These are phyloP conservation scores for Pollenia griseotomentosa DNA, from an alignment of 2,888 invertebrate species.

Conservation along the genomic window DNA sequence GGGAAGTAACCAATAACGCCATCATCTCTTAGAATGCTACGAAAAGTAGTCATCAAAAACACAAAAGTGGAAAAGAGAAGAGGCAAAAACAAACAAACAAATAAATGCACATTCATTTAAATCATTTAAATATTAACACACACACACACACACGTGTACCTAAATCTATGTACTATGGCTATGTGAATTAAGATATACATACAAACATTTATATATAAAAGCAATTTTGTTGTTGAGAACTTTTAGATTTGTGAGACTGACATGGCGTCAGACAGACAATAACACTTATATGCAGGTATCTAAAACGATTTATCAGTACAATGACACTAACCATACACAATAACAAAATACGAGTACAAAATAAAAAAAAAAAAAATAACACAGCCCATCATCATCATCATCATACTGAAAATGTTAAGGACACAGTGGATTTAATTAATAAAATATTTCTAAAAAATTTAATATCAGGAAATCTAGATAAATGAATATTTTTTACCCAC, in stretches of 20 bases:
- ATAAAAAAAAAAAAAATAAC: background rate
- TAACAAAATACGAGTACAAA: constrained; percentile 19
- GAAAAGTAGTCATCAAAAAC: constrained; percentile 63
- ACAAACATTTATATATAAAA: constrained; percentile 6
- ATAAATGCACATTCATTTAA: constrained; percentile 73
- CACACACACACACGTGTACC: background rate
- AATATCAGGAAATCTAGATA: background rate
- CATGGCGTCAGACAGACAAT: constrained; percentile 62
- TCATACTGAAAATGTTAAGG: background rate
- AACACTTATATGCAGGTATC: constrained; percentile 73
- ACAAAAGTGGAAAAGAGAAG: constrained; percentile 66
- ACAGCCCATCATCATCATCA: constrained; percentile 15
- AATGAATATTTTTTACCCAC: too few relatives aligned
- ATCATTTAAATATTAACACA: constrained; percentile 62
- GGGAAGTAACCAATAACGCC: constrained; percentile 22
- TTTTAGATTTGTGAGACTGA: constrained; percentile 14
- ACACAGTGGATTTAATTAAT: constrained; percentile 29
- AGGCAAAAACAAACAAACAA: constrained; percentile 56
- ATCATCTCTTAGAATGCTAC: constrained; percentile 41
- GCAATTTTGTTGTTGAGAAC: constrained; percentile 3
- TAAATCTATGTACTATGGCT: background rate
- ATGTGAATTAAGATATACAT: constrained; percentile 19
- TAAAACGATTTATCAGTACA: constrained; percentile 73
- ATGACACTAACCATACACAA: constrained; percentile 66
- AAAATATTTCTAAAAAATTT: background rate